Base-by-base conservation (phyloP, 2,888 invertebrate species). In the Agrilus mali region DNA sequence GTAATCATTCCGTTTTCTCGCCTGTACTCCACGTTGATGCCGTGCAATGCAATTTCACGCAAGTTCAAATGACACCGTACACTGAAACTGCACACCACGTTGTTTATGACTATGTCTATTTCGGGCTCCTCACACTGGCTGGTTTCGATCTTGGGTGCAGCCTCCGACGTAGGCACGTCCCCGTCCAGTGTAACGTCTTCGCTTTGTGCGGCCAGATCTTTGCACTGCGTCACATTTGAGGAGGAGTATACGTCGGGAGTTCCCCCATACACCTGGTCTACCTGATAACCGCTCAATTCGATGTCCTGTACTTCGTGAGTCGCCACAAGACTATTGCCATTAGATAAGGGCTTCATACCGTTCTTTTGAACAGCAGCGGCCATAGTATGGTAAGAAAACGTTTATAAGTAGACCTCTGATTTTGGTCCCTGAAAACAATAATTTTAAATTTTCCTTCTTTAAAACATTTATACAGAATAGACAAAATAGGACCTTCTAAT, bases 1-100 rank as follows among this genome's bases (percentile, higher is more conserved):
- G 93, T 92, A 47, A 97, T 85, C 89, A 96, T 94, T 58, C 92
- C 93, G 70, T 90, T 89, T 70, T 94, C 94, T 58, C 90, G 82
- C 49, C 87, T 83, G 65, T 89, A 96, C 64, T 94, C 94, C 41
- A 97, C 96, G 70, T 97, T 94, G 56, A 80, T 77, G 60, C 93
- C 95, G 58, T 85, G 84, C 61, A 89, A 74, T 42, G 95, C 96
- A 56, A 97, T 93, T 64, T 88, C 85, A 61, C 90, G 82, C 63
- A 97, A 75, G 74, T 96, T 93, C 61, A 97, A 75, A 72, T 96
- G 95, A 69, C 96, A 97, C 65, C 90, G 80, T 51, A 95, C 92
- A 75, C 86, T 93, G 75, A 96, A 93, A 76, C 85, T 88, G 73
- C 90, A 90, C 64, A 94, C 95, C 56, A 95, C 95, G 77, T 97